Base-by-base conservation (phyloP, 2,888 invertebrate genomes). In the Molorchus minor region DNA sequence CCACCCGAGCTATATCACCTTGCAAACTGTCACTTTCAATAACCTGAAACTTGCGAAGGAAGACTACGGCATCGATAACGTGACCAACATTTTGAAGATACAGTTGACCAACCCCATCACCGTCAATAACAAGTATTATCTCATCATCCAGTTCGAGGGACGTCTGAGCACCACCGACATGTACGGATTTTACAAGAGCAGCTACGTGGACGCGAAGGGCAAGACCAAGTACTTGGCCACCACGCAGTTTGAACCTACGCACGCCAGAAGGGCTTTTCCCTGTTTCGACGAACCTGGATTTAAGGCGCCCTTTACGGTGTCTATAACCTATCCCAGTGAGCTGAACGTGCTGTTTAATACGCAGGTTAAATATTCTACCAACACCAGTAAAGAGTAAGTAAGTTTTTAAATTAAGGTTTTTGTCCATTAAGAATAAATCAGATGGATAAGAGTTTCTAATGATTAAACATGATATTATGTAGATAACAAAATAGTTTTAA, bases 261-360 rank as follows among this genome's bases (percentile, higher is more conserved):
- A 58, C 38, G 68, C 69, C 8, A 52, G 69, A 41, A 52, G 63
- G 35, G 66, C 60, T 2, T 71, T 65, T 40, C 71, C 71, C 4
- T 69, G 69, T 17, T 71, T 69, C 43, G 71, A 71, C 38, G 71
- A 71, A 41, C 71, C 71, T 8, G 51, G 56, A 0, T 68, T 64
- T 29, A 71, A 71, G 47, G 67, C 71, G 3, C 40, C 29, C 1
- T 71, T 68, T 52, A 45, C 53, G 17, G 58, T 71, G 19, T 53
- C 12, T 10, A 56, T 71, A 2, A 64, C 60, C 4, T 36, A 58
- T 20, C 66, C 70, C 7, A 43, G 0, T n/a, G 44, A 33, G n/a
- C 38, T 59, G 17, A 61, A 56, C 2, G 63, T 61, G 1, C 51
- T 51, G 8, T 56, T 41, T 12, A 56, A 56, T 20, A 56, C 56